These are phyloP conservation scores for Stichopus chloronotus DNA, from an alignment of 35 echinoderm and acorn worm genomes.

Conservation along the genomic window DNA sequence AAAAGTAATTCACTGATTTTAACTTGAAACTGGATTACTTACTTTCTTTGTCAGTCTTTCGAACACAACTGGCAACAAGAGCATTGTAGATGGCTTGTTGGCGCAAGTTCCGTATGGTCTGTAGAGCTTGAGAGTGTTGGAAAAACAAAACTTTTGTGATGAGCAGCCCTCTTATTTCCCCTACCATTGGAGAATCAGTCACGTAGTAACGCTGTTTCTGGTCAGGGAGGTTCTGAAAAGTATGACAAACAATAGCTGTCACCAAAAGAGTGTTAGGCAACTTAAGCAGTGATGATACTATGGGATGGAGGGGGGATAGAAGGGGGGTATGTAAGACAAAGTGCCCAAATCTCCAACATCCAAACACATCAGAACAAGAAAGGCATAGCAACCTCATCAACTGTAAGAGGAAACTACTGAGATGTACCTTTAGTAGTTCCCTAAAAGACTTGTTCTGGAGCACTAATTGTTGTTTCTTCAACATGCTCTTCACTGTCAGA, in stretches of 20 bases:
- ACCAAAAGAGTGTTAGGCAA: neutral
- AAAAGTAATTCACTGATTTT: no score
- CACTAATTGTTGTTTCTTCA: no score
- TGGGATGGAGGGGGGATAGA: neutral
- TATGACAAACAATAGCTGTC: neutral
- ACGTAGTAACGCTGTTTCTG: slow-evolving; percentile 94
- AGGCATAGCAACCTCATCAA: no score
- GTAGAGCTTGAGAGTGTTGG: slow-evolving; percentile 62
- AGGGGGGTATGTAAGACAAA: neutral
- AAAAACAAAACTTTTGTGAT: slow-evolving; percentile 80
- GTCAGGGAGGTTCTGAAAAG: slow-evolving; percentile 75
- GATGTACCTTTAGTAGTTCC: no score
- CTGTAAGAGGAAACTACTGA: no score
- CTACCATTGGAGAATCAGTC: slow-evolving; percentile 49
- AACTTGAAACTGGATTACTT: neutral
- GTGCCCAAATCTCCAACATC: no score
- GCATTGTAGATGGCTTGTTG: slow-evolving; percentile 96
- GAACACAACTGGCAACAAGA: slow-evolving; percentile 92
- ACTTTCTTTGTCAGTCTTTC: slow-evolving; percentile 25
- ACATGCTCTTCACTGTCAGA: no score
- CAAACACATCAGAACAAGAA: no score
- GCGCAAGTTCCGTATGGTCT: slow-evolving; percentile 69
- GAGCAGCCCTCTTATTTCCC: slow-evolving; percentile 76
- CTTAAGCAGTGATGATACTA: neutral
- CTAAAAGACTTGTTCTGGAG: no score